Percentiles rank a stretch among this genome's conserved stretches.
These are phyloP conservation scores for Pseudochirops corinnae DNA, from an alignment of 2,797 vertebrate species.

Conservation along the genomic window DNA sequence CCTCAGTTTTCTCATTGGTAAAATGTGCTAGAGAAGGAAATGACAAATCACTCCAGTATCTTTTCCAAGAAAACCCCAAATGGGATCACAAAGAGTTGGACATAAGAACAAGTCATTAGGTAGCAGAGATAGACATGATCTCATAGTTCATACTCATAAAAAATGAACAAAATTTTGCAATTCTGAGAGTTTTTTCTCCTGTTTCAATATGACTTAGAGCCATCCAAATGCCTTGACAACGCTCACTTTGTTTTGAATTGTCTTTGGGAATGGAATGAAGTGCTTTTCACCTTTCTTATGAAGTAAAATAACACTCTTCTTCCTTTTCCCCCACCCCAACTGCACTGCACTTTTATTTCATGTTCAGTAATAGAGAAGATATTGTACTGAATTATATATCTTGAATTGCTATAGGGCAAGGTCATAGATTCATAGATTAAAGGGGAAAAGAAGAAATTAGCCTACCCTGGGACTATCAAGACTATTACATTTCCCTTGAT, in stretches of 20 bases:
- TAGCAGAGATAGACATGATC: neutral
- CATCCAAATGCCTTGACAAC: conserved; percentile 32
- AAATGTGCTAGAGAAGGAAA: neutral
- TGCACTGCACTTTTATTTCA: neutral
- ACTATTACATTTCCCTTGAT: neutral
- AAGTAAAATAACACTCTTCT: neutral
- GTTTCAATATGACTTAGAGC: conserved; percentile 19
- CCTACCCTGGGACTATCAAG: neutral
- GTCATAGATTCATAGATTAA: neutral
- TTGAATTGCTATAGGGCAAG: neutral
- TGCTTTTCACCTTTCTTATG: conserved; percentile 43
- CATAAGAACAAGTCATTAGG: neutral
- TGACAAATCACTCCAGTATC: neutral
- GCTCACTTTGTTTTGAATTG: neutral
- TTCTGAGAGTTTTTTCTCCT: neutral
- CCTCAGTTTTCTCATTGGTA: neutral
- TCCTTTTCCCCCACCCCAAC: neutral
- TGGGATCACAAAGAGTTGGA: neutral
- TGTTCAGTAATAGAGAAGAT: neutral
- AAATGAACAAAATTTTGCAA: neutral
- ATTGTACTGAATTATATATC: neutral
- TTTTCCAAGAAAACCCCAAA: neutral
- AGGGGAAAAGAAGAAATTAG: neutral
- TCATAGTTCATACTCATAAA: neutral
- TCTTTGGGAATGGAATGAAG: conserved; percentile 22